Conservation (phyloP, 2,797 vertebrate genomes). For the Hapalemur alaotrensis region DNA sequence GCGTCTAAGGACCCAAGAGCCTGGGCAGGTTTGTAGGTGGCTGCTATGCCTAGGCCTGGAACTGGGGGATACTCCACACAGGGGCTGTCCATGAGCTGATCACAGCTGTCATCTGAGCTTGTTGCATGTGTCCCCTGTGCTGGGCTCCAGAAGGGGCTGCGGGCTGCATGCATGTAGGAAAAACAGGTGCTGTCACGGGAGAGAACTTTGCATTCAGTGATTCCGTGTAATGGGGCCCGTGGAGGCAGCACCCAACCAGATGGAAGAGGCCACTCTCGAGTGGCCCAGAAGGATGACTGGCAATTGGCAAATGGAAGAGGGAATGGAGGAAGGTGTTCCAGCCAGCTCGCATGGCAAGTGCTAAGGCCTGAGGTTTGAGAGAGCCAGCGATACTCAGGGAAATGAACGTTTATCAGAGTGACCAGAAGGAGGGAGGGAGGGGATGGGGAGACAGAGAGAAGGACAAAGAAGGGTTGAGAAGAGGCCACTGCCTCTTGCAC, state of each 20-base stretch:
- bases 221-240: neutral
- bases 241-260: neutral
- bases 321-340: neutral
- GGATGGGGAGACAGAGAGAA: conserved; percentile 79
- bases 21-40: neutral
- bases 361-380: neutral
- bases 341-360: neutral
- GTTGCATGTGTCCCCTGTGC: no score
- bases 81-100: neutral
- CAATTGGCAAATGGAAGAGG: neutral
- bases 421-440: neutral
- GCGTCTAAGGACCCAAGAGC: neutral
- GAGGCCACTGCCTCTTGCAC: conserved; percentile 89
- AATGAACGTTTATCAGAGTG: neutral
- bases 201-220: neutral
- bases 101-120: neutral
- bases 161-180: neutral
- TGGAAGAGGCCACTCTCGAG: neutral
- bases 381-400: conserved; percentile 4
- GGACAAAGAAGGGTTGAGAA: conserved; percentile 78
- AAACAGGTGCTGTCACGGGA: neutral
- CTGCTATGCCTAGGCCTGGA: neutral
- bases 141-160: neutral
- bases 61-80: neutral
- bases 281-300: neutral